Percentiles rank a stretch among this genome's conserved stretches.
Evolutionary conservation across 92 coral and sea anemone species (phyloP).

Genomic region (Hydrozoanthus gracilis): DNA sequence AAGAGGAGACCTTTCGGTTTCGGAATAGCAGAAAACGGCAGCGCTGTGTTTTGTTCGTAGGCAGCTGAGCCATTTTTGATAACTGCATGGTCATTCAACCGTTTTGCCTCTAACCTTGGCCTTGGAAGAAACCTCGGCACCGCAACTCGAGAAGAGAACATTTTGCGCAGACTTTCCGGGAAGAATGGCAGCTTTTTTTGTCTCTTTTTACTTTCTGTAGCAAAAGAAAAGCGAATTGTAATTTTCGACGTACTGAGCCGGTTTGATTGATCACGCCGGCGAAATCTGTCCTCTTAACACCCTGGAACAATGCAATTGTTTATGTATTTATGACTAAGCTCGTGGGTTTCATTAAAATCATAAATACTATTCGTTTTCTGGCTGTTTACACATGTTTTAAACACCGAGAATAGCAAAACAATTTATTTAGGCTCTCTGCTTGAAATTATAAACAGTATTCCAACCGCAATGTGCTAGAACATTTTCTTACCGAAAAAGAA

Average conservation of each 20-base stretch:
- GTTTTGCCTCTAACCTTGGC: slow-evolving; percentile 31
- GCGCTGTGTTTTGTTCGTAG: not conserved
- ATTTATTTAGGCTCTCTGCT: not conserved
- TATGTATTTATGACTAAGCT: not conserved
- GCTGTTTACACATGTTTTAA: slow-evolving; percentile 20
- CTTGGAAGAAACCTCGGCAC: not conserved
- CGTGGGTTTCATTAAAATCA: not conserved
- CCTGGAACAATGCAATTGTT: not conserved
- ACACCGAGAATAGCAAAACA: not conserved
- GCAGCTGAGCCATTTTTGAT: slow-evolving; percentile 10
- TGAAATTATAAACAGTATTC: not conserved
- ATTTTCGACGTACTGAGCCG: not conserved
- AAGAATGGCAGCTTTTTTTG: not conserved
- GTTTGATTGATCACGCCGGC: not conserved
- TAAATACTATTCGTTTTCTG: not conserved
- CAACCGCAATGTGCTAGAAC: not conserved
- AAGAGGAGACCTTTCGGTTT: slow-evolving; percentile 44
- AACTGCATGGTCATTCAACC: slow-evolving; percentile 35
- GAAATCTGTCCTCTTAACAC: not conserved
- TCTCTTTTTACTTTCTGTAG: not conserved
- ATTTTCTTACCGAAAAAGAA: too few species aligned
- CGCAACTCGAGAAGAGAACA: slow-evolving; percentile 3
- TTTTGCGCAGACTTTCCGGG: not conserved
- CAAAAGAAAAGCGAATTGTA: not conserved
- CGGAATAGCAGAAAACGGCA: slow-evolving; percentile 56